Evolutionary conservation across 2,888 invertebrate species (phyloP), one percentile per base, ranked within the genome.

Genomic region (Dynastes maya): DNA sequence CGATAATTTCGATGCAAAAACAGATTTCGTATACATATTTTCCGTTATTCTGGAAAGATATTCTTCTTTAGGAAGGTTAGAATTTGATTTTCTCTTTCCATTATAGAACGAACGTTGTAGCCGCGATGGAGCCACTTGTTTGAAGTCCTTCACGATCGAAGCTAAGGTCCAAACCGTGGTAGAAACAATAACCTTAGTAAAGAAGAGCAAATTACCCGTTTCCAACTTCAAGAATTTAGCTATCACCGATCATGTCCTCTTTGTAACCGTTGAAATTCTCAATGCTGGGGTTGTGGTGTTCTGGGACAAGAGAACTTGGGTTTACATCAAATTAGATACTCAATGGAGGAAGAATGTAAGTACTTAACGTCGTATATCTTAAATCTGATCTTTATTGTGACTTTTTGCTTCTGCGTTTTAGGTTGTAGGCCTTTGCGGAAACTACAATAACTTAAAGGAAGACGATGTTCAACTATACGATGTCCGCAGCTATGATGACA

Each of bases 31-130:
- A 6, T 3, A 32, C 2, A 2, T 3, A 32, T 32, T 32, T 32
- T 32, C 29, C 2, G 0, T 0, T 32, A 32, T 0, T 3, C 29
- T 32, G 29, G 29, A 32, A 32, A 3, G 29, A 32, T 32, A 22
- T 22, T 22, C 1, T 22, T 3, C 29, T 32, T 32, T 32, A 32
- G 29, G 29, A 58, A 13, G 16, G 1, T 58, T 58, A 58, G 8
- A 22, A 58, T 22, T 3, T 2, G n/a, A 58, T 22, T 16, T 58
- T 8, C 16, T 1, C 8, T 32, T 58, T 22, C 2, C 11, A 22
- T 51, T 68, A 11, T 45, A 72, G 72, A 72, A 72, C 45, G 72
- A 61, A 5, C 37, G 37, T 22, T 72, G 72, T n/a, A 61, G 61
- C 22, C 45, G 29, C 5, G 27, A 40, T 1, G 72, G 72, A 27